phyloP scores from a whole-genome alignment of 1,140 invertebrate genomes.

The Drosophila punjabiensis region DNA sequence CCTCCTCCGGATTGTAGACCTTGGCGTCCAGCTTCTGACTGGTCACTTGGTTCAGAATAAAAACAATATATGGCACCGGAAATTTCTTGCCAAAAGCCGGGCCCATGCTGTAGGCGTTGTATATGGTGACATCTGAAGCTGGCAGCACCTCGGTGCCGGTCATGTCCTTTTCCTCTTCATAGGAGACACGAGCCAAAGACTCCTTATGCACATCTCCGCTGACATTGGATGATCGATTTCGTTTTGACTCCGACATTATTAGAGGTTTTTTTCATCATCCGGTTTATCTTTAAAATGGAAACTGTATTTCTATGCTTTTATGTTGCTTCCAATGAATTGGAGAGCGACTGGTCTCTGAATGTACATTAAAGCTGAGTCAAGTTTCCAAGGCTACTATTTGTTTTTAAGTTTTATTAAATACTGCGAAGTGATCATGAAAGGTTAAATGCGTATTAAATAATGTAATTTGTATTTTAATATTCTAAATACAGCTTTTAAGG shows the following conservation, averaged over 20 bases:
- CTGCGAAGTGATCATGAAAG: not conserved
- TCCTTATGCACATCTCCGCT: conserved; percentile 1
- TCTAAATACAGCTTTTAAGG: not conserved
- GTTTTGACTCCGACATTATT: conserved; percentile 2
- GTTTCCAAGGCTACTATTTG: conserved; percentile 1
- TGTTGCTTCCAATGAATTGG: not conserved
- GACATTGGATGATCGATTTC: not conserved
- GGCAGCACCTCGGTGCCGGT: conserved; percentile 11
- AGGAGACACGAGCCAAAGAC: not conserved
- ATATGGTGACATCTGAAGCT: conserved; percentile 59
- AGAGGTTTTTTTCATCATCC: not conserved
- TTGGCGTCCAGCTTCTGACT: conserved; percentile 33
- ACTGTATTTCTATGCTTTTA: not conserved
- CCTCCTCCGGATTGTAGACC: conserved; percentile 41
- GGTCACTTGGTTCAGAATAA: conserved; percentile 23
- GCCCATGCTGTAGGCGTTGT: conserved; percentile 60
- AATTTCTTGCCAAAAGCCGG: conserved; percentile 67
- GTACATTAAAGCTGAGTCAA: no score
- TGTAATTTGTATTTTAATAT: not conserved
- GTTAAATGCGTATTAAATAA: not conserved
- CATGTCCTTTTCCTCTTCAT: not conserved
- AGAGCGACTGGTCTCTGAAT: not conserved
- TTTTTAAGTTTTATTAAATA: not conserved
- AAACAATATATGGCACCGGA: conserved; percentile 45
- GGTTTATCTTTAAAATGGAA: not conserved